Evolutionary conservation across 2,888 invertebrate species (phyloP), one percentile per base, ranked within the genome.

Genomic region (Athalia cordata): DNA sequence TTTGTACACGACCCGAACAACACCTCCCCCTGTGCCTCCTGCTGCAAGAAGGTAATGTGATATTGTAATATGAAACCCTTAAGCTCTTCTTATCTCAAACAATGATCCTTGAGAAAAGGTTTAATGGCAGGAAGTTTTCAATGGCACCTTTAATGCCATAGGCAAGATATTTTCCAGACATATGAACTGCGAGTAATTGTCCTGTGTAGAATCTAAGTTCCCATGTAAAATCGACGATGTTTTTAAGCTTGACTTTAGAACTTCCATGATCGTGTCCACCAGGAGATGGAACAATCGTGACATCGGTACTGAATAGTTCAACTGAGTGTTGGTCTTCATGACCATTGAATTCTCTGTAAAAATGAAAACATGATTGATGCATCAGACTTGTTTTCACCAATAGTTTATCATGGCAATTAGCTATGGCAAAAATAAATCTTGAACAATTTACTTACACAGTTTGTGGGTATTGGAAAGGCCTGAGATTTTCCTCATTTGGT

Each of bases 221-320:
- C 98, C 98, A 98, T 82, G 95, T 96, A 89, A 96, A 98, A 87
- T 98, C 97, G 43, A 98, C 97, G 68, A 97, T 93, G 89, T 96
- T 97, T 86, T 95, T 96, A 65, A 97, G 93, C 88, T 97, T 97
- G 47, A 98, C 96, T 91, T 97, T 96, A 0, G 97, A 97, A 88
- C 96, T 96, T 65, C 96, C 96, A 86, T 95, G 95, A 85, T 94
- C 93, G 86, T 95, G 96, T 77, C 92, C 93, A 9, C 95, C 95
- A 6, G 94, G 92, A 78, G 94, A 95, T 52, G 95, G 94, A 78
- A 94, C 92, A 50, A 97, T 93, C 77, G 93, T 92, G 13, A 96
- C 95, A 86, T 95, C 93, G 59, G 92, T 91, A 67, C 93, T 91
- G 83, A 88, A 91, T 64, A 94, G 91, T 82, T 93, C 92, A 0